Evolutionary conservation across 2,797 vertebrate genomes (phyloP).

Genomic region (Halcyon smyrnensis): DNA sequence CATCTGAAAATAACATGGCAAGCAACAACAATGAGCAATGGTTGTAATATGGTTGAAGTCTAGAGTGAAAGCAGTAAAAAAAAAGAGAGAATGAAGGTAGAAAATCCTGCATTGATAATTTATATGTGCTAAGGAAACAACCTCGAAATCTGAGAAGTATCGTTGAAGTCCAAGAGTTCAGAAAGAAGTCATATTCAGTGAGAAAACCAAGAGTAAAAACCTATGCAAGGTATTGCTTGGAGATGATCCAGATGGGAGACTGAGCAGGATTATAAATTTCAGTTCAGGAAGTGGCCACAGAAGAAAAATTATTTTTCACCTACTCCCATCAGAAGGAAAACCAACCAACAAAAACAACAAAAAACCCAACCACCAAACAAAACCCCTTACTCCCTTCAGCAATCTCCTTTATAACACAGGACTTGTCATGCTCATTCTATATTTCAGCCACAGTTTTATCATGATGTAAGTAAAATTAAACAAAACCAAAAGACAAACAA

Average conservation of each 20-base stretch:
- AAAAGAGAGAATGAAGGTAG: not conserved
- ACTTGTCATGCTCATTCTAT: not conserved
- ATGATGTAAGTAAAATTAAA: not conserved
- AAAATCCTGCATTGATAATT: not conserved
- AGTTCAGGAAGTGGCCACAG: not conserved
- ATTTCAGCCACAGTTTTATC: not conserved
- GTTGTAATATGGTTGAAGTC: not conserved
- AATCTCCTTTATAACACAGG: not conserved
- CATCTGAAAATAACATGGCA: not conserved
- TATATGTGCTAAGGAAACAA: not conserved
- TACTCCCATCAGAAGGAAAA: not conserved
- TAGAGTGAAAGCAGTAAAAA: not conserved
- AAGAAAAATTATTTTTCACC: not conserved
- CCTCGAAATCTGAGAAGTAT: not conserved
- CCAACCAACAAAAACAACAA: not conserved
- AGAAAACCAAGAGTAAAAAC: not conserved
- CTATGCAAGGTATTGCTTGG: not conserved
- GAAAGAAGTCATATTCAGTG: not conserved
- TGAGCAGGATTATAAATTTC: not conserved
- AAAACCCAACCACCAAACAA: not conserved
- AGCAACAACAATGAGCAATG: not conserved
- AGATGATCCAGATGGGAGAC: not conserved
- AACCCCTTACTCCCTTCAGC: not conserved
- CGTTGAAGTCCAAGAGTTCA: not conserved
- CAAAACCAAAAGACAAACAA: too few relatives aligned